Base-by-base conservation (phyloP, 2,888 invertebrate species). In the Allygus modestus region DNA sequence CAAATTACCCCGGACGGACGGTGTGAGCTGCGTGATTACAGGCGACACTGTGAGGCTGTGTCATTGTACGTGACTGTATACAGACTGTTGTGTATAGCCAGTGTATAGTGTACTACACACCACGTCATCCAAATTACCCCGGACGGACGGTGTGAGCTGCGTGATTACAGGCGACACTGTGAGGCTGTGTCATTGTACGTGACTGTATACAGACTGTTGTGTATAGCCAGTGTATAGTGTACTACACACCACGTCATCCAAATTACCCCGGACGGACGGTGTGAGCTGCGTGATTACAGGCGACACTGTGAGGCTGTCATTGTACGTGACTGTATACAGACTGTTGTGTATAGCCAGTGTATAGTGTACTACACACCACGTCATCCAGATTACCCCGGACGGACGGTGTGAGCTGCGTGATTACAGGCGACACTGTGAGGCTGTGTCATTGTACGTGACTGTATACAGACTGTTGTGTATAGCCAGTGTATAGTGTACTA, bases 311-410 rank as follows among this genome's bases (percentile, higher is more conserved):
- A n/a, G n/a, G n/a, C n/a, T n/a, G n/a, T n/a, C n/a, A n/a, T n/a
- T n/a, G n/a, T n/a, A n/a, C n/a, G n/a, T n/a, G n/a, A n/a, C n/a
- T n/a, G n/a, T n/a, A n/a, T n/a, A n/a, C n/a, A 51, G 7, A 9
- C 12, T 58, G 26, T 20, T 58, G 58, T 58, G 26, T 58, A 58
- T 23, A 20, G 58, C 23, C 58, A 23, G 58, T 58, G 58, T 58
- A 58, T 58, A 58, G 20, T 58, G 58, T 58, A 23, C 58, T 12
- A 58, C 58, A 58, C 58, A n/a, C 20, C 58, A 20, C 58, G 2
- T 23, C 58, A 23, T 20, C 58, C 58, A 58, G 23, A 58, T 58
- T 58, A 58, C 58, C 26, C n/a, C 58, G 58, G 58, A 58, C 58
- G 58, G 58, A 20, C 58, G 58, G 26, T 58, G 26, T 58, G 58